Evolutionary conservation across 2,888 invertebrate species (phyloP), one percentile per base, ranked within the genome.

Genomic region (Urechis unicinctus): DNA sequence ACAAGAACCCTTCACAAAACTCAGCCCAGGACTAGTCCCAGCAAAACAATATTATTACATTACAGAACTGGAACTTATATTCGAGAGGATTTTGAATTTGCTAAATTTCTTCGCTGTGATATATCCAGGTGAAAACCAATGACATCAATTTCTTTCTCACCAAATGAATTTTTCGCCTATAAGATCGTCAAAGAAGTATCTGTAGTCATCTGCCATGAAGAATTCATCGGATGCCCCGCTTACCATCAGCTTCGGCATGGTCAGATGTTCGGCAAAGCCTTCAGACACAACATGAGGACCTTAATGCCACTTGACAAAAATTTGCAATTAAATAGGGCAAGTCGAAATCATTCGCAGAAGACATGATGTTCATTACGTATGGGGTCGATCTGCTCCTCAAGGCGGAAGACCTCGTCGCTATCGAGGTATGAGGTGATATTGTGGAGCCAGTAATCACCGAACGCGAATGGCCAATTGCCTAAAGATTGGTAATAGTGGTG

Each of bases 401-500:
- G 36, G 9, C 17, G 9, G 17, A 36, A 36, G 17, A 36, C 36
- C 17, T 17, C 9, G 36, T 36, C 36, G 36, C 36, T 36, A 36
- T 36, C 36, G 36, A 36, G 9, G 36, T 36, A 36, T 13, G 36
- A 36, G 17, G 71, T 72, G 46, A 71, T 63, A 49, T 70, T 68
- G n/a, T 67, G 55, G n/a, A 61, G 52, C 55, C 68, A 70, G 59
- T 73, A 73, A 53, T 70, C 69, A 9, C 63, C 56, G 53, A 72
- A 69, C n/a, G 68, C 70, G 49, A 70, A 70, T 5, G 73, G 67
- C 73, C 73, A 73, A 21, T 70, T 70, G n/a, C 69, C 71, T 17
- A 68, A 58, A 4, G 70, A 66, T 25, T 67, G 61, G 53, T 60
- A 73, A 49, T 69, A 66, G 55, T 72, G 70, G 48, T 70, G 69